Evolutionary conservation across 2,888 invertebrate genomes (phyloP).

Genomic region (Callyntrura sp.): DNA sequence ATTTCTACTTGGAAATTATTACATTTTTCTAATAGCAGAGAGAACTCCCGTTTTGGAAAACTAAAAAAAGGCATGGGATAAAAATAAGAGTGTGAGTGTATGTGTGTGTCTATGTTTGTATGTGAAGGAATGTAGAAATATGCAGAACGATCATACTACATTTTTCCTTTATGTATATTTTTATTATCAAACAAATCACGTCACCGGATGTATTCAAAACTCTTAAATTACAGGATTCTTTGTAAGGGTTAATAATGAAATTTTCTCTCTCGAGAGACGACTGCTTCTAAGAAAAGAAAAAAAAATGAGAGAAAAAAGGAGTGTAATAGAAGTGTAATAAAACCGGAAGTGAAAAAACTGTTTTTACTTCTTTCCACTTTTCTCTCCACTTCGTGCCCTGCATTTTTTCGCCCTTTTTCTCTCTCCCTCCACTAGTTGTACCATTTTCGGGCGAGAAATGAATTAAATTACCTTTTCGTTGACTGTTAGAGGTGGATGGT

Average conservation of each 20-base stretch:
- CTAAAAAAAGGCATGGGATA: not conserved
- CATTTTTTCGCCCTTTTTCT: not conserved
- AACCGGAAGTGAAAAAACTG: slow-evolving; percentile 32
- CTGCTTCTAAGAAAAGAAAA: not conserved
- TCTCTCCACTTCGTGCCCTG: not conserved
- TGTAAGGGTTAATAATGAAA: slow-evolving; percentile 35
- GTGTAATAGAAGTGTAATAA: not conserved
- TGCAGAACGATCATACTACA: no score
- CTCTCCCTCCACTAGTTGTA: not conserved
- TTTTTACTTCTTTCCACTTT: not conserved
- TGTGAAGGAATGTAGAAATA: no score
- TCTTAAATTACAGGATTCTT: slow-evolving; percentile 23
- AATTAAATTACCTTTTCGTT: not conserved
- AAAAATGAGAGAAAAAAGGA: not conserved
- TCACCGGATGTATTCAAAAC: slow-evolving; percentile 28
- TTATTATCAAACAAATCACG: slow-evolving; percentile 37
- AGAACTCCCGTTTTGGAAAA: no score
- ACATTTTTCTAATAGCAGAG: not conserved
- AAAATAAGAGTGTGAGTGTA: not conserved
- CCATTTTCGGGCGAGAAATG: not conserved
- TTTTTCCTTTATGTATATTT: not conserved
- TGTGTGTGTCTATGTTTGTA: no score
- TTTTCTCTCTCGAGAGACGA: slow-evolving; percentile 7
- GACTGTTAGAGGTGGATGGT: not conserved
- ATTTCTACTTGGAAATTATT: not conserved